Evolutionary conservation across 2,797 vertebrate genomes (phyloP).

Genomic region (Brotogeris chrysoptera): DNA sequence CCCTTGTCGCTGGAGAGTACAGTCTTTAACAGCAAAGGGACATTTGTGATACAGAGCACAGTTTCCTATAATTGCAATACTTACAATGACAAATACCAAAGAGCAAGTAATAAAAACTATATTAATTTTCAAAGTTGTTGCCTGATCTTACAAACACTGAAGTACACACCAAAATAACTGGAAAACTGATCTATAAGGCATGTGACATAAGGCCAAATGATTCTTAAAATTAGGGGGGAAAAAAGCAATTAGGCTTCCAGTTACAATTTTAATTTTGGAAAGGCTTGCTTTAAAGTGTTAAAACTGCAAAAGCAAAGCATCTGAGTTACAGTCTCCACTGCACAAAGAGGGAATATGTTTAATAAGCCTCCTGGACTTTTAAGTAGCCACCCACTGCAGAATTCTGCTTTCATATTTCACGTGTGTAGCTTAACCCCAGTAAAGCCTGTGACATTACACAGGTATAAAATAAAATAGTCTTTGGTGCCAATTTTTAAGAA

Average conservation of each 20-base stretch:
- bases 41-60: not conserved
- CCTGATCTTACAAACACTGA: not conserved
- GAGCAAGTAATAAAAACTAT: not conserved
- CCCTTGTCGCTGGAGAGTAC: constrained; percentile 14
- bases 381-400: not conserved
- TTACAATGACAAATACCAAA: constrained; percentile 28
- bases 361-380: not conserved
- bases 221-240: not conserved
- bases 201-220: not conserved
- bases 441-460: not conserved
- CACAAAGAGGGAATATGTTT: not conserved
- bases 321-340: not conserved
- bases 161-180: not conserved
- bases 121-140: not conserved
- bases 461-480: not conserved
- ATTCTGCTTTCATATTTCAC: not conserved
- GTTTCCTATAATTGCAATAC: constrained; percentile 11
- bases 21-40: not conserved
- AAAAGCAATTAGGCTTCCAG: not conserved
- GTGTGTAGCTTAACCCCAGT: not conserved
- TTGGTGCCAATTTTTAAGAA: not conserved
- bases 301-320: not conserved
- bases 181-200: not conserved
- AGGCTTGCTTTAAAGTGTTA: not conserved
- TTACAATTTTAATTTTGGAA: not conserved